These are phyloP conservation scores for Martes flavigula DNA, from an alignment of 2,797 vertebrate genomes.

Conservation along the genomic window DNA sequence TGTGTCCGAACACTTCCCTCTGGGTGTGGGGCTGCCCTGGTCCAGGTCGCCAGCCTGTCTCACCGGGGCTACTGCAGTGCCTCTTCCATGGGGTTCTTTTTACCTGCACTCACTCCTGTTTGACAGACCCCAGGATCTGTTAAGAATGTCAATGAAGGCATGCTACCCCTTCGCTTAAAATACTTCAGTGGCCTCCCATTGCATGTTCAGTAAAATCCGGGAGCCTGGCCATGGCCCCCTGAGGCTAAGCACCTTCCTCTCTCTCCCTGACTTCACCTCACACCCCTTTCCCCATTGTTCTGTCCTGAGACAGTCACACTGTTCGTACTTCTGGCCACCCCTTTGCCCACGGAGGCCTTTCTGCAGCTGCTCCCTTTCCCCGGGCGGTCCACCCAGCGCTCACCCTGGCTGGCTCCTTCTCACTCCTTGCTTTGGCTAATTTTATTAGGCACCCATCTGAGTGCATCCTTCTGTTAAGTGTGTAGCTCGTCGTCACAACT, in stretches of 20 bases:
- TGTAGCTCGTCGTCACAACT: background rate
- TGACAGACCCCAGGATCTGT: background rate
- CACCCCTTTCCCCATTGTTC: background rate
- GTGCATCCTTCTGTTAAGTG: background rate
- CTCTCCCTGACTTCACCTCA: background rate
- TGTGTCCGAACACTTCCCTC: background rate
- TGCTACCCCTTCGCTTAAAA: background rate
- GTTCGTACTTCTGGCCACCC: background rate
- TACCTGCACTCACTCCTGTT: background rate
- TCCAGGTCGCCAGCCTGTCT: background rate
- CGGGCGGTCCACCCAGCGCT: background rate
- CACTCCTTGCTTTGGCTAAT: background rate
- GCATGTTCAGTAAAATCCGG: background rate
- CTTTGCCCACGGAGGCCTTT: background rate
- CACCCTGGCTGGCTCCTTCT: background rate
- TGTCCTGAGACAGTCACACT: background rate
- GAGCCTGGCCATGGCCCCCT: background rate
- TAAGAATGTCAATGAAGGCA: background rate
- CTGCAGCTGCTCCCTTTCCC: background rate
- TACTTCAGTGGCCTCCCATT: background rate
- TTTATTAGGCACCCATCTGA: background rate
- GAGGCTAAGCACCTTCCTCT: background rate
- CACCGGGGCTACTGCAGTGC: background rate
- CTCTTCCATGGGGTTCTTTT: background rate
- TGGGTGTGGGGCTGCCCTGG: accelerated